Conservation (phyloP, 1,140 invertebrate species). For the Elymnias hypermnestra region DNA sequence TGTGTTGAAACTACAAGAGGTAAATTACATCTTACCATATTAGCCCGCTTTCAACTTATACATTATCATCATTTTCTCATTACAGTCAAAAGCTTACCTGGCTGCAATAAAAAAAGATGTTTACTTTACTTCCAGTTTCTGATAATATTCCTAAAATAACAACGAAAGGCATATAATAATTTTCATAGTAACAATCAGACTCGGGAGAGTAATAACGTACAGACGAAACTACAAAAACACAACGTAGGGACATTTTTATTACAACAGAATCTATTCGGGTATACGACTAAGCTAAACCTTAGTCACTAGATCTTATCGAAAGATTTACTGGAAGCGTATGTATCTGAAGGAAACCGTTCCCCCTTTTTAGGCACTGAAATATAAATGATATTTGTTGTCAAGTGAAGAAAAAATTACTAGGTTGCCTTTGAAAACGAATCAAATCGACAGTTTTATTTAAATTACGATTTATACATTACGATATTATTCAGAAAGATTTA, state of each 20-base stretch:
- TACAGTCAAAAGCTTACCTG: not conserved
- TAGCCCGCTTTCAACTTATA: too few relatives aligned
- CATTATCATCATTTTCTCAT: too few relatives aligned
- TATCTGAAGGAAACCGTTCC: not conserved
- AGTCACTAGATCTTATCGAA: constrained; percentile 6
- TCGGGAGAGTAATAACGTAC: constrained; percentile 14
- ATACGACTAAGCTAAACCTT: constrained; percentile 14
- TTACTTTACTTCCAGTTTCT: too few relatives aligned
- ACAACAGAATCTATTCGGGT: constrained; percentile 12
- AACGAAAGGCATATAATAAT: not conserved
- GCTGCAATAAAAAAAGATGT: not conserved
- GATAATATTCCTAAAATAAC: not conserved
- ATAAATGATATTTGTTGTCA: too few relatives aligned
- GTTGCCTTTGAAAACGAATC: too few relatives aligned
- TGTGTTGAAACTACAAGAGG: too few relatives aligned
- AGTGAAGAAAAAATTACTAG: too few relatives aligned
- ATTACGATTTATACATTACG: too few relatives aligned
- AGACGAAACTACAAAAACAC: constrained; percentile 20
- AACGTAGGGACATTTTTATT: constrained; percentile 21
- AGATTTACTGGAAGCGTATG: constrained; percentile 8
- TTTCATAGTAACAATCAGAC: constrained; percentile 18
- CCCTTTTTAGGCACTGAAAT: too few relatives aligned
- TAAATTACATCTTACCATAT: too few relatives aligned
- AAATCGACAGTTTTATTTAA: too few relatives aligned
- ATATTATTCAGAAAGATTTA: too few relatives aligned